Percentiles rank a stretch among this genome's conserved stretches.
phyloP scores from a whole-genome alignment of 1,140 invertebrate species.

The Brachionus calyciflorus region DNA sequence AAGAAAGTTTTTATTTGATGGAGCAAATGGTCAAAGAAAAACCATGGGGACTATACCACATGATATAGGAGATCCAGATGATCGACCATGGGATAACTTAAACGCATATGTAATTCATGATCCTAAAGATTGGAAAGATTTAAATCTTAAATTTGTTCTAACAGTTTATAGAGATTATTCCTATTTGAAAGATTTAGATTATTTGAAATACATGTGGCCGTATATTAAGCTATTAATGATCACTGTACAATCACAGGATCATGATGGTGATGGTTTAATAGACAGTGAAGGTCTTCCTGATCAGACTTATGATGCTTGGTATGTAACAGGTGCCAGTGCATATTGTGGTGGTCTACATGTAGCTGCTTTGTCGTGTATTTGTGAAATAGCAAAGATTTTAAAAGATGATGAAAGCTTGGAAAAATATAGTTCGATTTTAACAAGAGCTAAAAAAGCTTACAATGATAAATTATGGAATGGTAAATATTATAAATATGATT shows the following conservation, averaged over 20 bases:
- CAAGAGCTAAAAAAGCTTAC: constrained; percentile 71
- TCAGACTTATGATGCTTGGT: constrained; percentile 84
- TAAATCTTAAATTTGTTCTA: constrained; percentile 87
- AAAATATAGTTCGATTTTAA: constrained; percentile 69
- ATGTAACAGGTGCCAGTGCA: constrained; percentile 80
- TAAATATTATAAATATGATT: constrained; percentile 80
- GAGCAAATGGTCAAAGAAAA: constrained; percentile 64
- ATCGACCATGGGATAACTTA: constrained; percentile 75
- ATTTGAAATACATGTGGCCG: constrained; percentile 67
- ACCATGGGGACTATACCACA: constrained; percentile 72
- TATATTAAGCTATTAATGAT: constrained; percentile 61
- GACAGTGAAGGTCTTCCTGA: constrained; percentile 83
- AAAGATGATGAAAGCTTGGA: constrained; percentile 66
- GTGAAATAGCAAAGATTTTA: constrained; percentile 71
- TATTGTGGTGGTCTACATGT: constrained; percentile 89
- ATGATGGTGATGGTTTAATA: constrained; percentile 81
- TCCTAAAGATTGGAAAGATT: constrained; percentile 84
- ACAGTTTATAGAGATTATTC: constrained; percentile 70
- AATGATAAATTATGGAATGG: constrained; percentile 85
- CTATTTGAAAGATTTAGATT: constrained; percentile 62
- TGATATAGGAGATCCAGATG: constrained; percentile 87
- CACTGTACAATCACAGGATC: constrained; percentile 71
- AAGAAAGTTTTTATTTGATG: constrained; percentile 60
- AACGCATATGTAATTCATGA: constrained; percentile 87
- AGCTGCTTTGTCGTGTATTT: constrained; percentile 70